These are phyloP conservation scores for Mustela lutreola DNA, from an alignment of 2,113 vertebrate genomes.

Conservation along the genomic window DNA sequence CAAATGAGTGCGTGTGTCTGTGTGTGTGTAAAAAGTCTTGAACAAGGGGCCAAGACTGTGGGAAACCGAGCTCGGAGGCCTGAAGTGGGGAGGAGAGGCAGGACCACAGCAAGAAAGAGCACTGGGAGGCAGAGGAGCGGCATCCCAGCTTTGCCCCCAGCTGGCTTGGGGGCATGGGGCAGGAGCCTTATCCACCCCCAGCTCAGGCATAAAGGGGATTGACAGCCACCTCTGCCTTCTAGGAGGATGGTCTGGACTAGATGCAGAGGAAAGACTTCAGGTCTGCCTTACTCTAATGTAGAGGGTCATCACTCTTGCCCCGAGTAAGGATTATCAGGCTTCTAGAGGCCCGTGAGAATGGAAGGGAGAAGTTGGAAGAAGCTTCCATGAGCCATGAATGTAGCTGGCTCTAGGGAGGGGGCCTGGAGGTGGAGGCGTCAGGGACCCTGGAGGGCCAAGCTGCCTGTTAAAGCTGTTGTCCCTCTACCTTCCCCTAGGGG, in stretches of 20 bases:
- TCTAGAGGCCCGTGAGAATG: neutral
- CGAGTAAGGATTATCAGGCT: neutral
- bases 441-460: neutral
- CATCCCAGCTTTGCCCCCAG: accelerated
- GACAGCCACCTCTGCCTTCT: neutral
- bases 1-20: neutral
- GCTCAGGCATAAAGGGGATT: neutral
- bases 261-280: neutral
- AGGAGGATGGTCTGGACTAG: neutral
- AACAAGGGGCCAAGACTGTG: neutral
- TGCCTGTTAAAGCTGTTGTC: neutral
- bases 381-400: neutral
- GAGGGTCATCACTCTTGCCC: too few relatives aligned
- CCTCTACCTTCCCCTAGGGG: neutral
- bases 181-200: neutral
- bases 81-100: neutral
- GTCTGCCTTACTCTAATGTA: neutral
- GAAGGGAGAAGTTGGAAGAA: neutral
- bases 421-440: neutral
- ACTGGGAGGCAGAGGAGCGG: neutral
- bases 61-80: neutral
- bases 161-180: too few relatives aligned
- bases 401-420: neutral
- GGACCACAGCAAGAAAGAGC: neutral
- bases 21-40: neutral